These are phyloP conservation scores for Procambarus virginalis DNA, from an alignment of 1,140 invertebrate species.

Conservation along the genomic window DNA sequence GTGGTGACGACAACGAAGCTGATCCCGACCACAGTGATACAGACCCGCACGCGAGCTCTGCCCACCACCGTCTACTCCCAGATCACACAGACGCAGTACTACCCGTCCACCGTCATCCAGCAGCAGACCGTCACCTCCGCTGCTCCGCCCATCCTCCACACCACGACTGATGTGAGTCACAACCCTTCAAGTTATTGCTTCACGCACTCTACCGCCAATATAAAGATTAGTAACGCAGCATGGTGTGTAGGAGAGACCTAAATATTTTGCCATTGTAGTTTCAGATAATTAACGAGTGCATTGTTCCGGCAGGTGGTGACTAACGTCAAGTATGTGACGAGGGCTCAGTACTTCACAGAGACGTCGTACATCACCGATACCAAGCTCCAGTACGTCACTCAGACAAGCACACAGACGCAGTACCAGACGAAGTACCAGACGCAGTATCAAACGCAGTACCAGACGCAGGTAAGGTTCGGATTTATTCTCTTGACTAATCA, in stretches of 20 bases:
- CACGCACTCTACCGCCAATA: too few species aligned
- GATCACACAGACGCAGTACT: slow-evolving; percentile 64
- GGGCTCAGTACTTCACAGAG: slow-evolving; percentile 64
- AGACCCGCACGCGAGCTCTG: slow-evolving; percentile 50
- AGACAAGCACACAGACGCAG: slow-evolving; percentile 29
- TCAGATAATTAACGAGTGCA: neutral
- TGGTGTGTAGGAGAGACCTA: too few species aligned
- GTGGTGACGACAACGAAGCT: slow-evolving; percentile 41
- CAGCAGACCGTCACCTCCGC: slow-evolving; percentile 59
- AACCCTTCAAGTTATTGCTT: too few species aligned
- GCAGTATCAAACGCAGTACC: slow-evolving; percentile 34
- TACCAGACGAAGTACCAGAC: neutral
- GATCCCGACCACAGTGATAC: slow-evolving; percentile 43
- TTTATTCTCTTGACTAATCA: too few species aligned
- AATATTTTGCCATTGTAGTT: neutral
- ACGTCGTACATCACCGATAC: slow-evolving; percentile 66
- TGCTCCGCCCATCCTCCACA: slow-evolving; percentile 53
- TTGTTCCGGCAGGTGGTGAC: slow-evolving; percentile 36
- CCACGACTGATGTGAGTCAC: slow-evolving; percentile 31
- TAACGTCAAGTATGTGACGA: slow-evolving; percentile 62
- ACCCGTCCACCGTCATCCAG: slow-evolving; percentile 56
- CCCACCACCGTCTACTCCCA: slow-evolving; percentile 63
- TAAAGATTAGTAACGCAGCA: too few species aligned
- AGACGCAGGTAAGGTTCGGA: slow-evolving; percentile 22
- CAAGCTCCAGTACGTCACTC: slow-evolving; percentile 48